phyloP scores from a whole-genome alignment of 1,140 invertebrate species.

The Hycleus cichorii region DNA sequence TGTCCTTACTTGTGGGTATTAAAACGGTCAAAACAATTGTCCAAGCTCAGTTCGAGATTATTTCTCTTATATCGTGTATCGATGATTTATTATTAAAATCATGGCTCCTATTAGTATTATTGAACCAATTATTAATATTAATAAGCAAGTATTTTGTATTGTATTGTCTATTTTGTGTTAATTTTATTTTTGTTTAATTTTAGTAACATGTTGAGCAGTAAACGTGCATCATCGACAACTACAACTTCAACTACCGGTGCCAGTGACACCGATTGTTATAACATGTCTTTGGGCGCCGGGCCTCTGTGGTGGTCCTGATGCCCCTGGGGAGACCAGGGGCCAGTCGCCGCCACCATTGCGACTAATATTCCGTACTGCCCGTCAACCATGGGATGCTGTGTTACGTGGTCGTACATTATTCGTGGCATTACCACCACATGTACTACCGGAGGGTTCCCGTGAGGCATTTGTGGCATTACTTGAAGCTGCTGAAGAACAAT shows the following conservation, averaged over 20 bases:
- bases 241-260: slow-evolving; percentile 44
- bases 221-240: slow-evolving; percentile 34
- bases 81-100: too few relatives aligned
- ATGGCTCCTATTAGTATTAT: too few relatives aligned
- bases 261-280: slow-evolving; percentile 56
- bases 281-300: slow-evolving; percentile 92
- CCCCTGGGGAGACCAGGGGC: slow-evolving; percentile 53
- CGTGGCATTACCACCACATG: slow-evolving; percentile 75
- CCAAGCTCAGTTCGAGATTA: too few relatives aligned
- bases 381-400: slow-evolving; percentile 45
- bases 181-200: not conserved
- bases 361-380: slow-evolving; percentile 38
- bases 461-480: slow-evolving; percentile 87
- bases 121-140: too few relatives aligned
- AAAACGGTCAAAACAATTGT: too few relatives aligned
- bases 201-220: slow-evolving; percentile 41
- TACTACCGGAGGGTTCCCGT: slow-evolving; percentile 83
- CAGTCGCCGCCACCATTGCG: slow-evolving; percentile 37
- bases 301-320: slow-evolving; percentile 97
- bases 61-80: too few relatives aligned
- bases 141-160: too few relatives aligned
- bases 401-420: slow-evolving; percentile 71
- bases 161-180: too few relatives aligned
- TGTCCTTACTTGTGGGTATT: too few relatives aligned
- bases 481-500: slow-evolving; percentile 91